Percentiles rank a stretch among this genome's conserved stretches.
Conservation (phyloP, 2,888 invertebrate species). For the Calameuta idolon region DNA sequence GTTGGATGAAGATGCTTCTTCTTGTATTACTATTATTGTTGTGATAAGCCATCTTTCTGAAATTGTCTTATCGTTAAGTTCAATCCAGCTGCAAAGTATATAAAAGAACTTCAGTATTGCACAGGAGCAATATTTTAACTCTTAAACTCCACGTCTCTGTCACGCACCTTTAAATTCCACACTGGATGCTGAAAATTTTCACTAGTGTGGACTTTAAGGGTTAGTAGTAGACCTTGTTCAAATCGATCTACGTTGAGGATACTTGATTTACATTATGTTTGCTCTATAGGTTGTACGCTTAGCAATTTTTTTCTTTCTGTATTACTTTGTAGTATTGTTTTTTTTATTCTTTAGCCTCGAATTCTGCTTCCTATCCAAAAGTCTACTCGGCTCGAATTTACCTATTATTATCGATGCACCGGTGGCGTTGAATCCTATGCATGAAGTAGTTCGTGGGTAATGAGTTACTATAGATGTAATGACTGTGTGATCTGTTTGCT, state of each 20-base stretch:
- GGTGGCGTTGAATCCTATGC: not conserved
- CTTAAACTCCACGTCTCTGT: too few relatives aligned
- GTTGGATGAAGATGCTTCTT: not conserved
- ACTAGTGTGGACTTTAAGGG: too few relatives aligned
- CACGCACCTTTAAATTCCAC: too few relatives aligned
- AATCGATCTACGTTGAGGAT: not conserved
- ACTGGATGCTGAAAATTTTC: too few relatives aligned
- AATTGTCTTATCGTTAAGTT: not conserved
- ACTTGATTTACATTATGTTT: not conserved
- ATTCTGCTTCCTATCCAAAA: not conserved
- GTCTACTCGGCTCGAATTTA: not conserved
- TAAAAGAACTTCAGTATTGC: not conserved
- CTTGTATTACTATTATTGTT: not conserved
- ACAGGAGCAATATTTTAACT: not conserved
- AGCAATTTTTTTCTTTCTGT: constrained; percentile 9
- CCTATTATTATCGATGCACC: not conserved
- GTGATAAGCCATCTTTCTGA: not conserved
- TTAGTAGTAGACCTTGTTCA: not conserved
- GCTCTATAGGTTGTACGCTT: not conserved
- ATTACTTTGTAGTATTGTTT: constrained; percentile 8
- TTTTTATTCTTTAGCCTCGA: not conserved
- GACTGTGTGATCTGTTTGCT: not conserved
- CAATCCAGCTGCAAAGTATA: not conserved
- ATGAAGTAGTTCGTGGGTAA: not conserved
- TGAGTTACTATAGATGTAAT: not conserved